Percentiles rank a stretch among this genome's conserved stretches.
phyloP scores from a whole-genome alignment of 2,113 vertebrate species.

The Ictalurus furcatus region DNA sequence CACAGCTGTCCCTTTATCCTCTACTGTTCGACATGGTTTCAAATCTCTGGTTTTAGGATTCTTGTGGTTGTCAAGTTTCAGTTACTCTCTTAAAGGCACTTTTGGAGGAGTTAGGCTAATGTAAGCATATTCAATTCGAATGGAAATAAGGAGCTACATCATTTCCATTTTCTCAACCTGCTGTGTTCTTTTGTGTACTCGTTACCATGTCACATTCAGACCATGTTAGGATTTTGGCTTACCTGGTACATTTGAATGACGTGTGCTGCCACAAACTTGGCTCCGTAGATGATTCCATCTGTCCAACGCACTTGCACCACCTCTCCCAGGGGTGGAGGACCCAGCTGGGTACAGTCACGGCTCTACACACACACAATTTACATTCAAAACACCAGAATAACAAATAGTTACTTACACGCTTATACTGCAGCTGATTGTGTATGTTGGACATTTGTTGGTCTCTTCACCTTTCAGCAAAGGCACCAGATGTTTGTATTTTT shows the following conservation, averaged over 20 bases:
- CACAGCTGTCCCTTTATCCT: background rate
- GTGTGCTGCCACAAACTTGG: constrained; percentile 92
- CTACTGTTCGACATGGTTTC: background rate
- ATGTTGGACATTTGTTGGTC: background rate
- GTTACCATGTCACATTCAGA: background rate
- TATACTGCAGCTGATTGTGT: background rate
- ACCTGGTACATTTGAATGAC: constrained; percentile 98
- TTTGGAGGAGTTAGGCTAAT: background rate
- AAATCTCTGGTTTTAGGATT: background rate
- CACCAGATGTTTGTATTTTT: background rate
- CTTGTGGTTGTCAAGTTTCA: too few relatives aligned
- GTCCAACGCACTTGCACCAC: constrained; percentile 98
- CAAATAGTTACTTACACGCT: background rate
- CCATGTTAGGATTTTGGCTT: constrained; percentile 24
- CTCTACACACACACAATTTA: constrained; percentile 68
- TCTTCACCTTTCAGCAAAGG: background rate
- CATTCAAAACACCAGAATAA: background rate
- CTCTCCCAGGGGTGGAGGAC: constrained; percentile 89
- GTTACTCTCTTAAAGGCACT: too few relatives aligned
- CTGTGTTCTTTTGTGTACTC: background rate
- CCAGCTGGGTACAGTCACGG: constrained; percentile 89
- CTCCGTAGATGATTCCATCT: constrained; percentile 93
- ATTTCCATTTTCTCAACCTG: background rate
- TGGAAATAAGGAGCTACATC: background rate
- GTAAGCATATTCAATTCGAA: background rate